Base-by-base conservation (phyloP, 2,797 vertebrate species). In the Taeniopygia guttata region DNA sequence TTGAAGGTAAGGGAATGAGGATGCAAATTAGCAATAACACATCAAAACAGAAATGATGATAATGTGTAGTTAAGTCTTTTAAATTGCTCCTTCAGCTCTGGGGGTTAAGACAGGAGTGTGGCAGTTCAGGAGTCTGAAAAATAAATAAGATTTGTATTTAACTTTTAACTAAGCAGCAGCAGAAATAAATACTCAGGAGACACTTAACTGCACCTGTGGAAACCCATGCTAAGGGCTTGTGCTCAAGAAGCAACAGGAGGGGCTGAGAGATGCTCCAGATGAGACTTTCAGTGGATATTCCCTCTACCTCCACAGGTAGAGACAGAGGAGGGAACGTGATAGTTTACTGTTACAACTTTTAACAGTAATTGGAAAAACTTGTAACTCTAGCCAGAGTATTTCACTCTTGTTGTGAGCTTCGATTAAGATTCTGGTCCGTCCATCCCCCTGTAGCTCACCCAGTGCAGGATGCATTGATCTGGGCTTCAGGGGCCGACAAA, bases 11-110 rank as follows among this genome's bases (percentile, higher is more conserved):
- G 89, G 43, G 87, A 95, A 96, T 97, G 94, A 5, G 46, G 94
- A 97, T 97, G 96, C 62, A 68, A 97, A 97, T 97, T 95, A 96
- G 78, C 94, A 90, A 90, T 84, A 86, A 94, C 83, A 78, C 92
- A 94, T 96, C 96, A 95, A 94, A 97, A 92, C 86, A 92, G 84
- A 93, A 94, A 95, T 58, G 38, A 93, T 94, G 84, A 94, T 96
- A 94, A 87, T 66, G 84, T 96, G 87, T 95, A 97, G 95, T 97
- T 97, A 97, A 97, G 78, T 74, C 32, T 91, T 87, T 78, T 95
- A 95, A 97, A 97, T 70, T 89, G 78, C 56, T 97, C 81, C 90
- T 97, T 94, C 8, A 86, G 88, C 87, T 97, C 94, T 67, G 32
- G 34, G 70, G 30, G 74, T n/a, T 68, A 93, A 86, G 79, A 94